Evolutionary conservation across 1,140 invertebrate species (phyloP).

Genomic region (Meloidogyne floridensis): DNA sequence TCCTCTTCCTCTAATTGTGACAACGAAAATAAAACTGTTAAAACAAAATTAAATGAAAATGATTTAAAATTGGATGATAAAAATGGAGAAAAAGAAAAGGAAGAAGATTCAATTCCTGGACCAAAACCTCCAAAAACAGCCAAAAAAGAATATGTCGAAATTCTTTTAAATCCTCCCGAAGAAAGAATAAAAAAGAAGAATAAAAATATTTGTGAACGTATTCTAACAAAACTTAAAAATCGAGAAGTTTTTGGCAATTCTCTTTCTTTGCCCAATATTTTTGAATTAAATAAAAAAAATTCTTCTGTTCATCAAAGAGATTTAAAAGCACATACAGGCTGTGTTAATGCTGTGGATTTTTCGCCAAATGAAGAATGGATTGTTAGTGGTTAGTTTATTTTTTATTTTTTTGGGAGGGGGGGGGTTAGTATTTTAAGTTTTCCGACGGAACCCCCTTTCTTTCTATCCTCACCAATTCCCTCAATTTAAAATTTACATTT

Average conservation of each 20-base stretch:
- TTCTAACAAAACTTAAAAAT: background rate
- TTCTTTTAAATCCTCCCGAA: background rate
- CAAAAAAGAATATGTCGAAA: background rate
- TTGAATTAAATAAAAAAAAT: background rate
- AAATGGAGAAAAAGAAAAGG: background rate
- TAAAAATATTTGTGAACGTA: background rate
- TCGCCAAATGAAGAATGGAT: slow-evolving; percentile 81
- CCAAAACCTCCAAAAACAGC: background rate
- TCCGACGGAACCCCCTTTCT: no score
- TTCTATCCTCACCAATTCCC: no score
- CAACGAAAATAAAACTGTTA: slow-evolving; percentile 1
- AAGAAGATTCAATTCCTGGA: background rate
- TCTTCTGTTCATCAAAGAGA: background rate
- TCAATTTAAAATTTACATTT: no score
- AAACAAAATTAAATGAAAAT: background rate
- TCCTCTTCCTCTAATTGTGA: background rate
- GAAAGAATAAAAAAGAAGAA: background rate
- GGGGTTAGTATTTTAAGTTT: no score
- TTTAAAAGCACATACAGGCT: slow-evolving; percentile 82
- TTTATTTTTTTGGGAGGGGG: background rate
- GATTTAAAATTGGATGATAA: background rate
- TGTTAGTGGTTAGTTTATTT: slow-evolving; percentile 76
- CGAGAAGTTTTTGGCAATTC: background rate
- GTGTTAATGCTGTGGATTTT: slow-evolving; percentile 94
- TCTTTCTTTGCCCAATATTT: background rate